Evolutionary conservation across 2,888 invertebrate genomes (phyloP).

Genomic region (Adineta ricciae): DNA sequence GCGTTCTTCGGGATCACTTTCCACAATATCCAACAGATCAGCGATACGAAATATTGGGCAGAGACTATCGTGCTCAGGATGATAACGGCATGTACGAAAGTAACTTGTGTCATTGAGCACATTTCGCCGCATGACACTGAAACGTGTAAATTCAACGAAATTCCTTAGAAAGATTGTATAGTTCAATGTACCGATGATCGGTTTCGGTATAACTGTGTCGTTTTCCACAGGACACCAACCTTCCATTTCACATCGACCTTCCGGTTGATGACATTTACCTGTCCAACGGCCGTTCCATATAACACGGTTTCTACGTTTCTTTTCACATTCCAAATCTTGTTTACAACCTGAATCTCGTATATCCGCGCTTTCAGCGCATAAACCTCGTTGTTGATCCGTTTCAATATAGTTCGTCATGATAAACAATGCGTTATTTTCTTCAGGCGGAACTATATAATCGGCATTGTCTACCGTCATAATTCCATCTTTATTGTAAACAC

Average conservation of each 20-base stretch:
- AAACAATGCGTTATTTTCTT: slow-evolving; percentile 54
- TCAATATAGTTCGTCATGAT: slow-evolving; percentile 53
- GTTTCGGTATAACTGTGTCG: background rate
- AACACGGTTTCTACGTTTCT: background rate
- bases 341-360: background rate
- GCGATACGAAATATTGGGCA: slow-evolving; percentile 52
- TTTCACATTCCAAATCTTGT: slow-evolving; percentile 21
- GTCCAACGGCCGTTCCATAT: slow-evolving; percentile 20
- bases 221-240: slow-evolving; percentile 31
- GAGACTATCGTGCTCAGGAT: too few relatives aligned
- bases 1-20: slow-evolving; percentile 35
- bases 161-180: slow-evolving; percentile 53
- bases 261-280: slow-evolving; percentile 19
- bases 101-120: background rate
- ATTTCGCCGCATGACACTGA: slow-evolving; percentile 44
- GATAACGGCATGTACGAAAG: background rate
- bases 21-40: slow-evolving; percentile 45
- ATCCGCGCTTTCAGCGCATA: slow-evolving; percentile 38
- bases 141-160: slow-evolving; percentile 51
- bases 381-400: slow-evolving; percentile 49
- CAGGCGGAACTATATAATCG: slow-evolving; percentile 31
- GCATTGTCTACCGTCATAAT: background rate
- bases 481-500: slow-evolving; percentile 34
- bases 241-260: background rate
- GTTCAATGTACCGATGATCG: slow-evolving; percentile 35